Conservation (phyloP, 2,888 invertebrate genomes). For the Sisyra nigra region DNA sequence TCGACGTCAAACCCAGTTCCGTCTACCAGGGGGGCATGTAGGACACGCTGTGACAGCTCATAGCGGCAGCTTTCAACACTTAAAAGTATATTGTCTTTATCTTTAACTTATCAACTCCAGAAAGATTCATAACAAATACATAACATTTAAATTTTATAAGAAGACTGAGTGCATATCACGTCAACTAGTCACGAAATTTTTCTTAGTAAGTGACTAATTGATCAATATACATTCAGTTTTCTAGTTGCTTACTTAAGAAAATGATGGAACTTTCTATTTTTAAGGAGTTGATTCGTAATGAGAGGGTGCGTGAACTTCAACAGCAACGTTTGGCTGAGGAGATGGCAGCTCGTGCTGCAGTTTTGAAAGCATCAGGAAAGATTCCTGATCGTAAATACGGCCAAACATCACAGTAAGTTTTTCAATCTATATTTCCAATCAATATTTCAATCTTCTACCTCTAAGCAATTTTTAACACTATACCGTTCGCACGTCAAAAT, state of each 20-base stretch:
- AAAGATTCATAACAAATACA: no score
- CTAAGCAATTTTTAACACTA: no score
- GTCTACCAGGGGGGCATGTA: conserved; percentile 28
- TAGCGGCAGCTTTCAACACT: conserved; percentile 46
- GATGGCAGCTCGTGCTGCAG: conserved; percentile 43
- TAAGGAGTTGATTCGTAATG: conserved; percentile 55
- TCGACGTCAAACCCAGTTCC: conserved; percentile 23
- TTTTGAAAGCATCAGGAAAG: conserved; percentile 34
- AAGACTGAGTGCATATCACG: no score
- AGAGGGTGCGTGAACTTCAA: conserved; percentile 58
- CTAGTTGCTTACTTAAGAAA: no score
- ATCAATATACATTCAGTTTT: no score
- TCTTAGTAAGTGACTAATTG: no score
- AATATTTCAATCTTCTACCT: no score
- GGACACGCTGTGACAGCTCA: conserved; percentile 31
- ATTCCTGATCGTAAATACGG: conserved; percentile 27
- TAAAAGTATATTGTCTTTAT: conserved; percentile 32
- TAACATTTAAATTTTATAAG: no score
- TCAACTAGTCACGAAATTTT: no score
- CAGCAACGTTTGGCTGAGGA: conserved; percentile 60
- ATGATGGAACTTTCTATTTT: conserved; percentile 5
- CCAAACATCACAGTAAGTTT: conserved; percentile 11
- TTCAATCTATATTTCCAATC: no score
- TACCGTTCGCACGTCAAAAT: no score
- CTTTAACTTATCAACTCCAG: not conserved